Evolutionary conservation across 2,797 vertebrate genomes (phyloP), one percentile per base, ranked within the genome.

Genomic region (Melanotaenia nigrans): DNA sequence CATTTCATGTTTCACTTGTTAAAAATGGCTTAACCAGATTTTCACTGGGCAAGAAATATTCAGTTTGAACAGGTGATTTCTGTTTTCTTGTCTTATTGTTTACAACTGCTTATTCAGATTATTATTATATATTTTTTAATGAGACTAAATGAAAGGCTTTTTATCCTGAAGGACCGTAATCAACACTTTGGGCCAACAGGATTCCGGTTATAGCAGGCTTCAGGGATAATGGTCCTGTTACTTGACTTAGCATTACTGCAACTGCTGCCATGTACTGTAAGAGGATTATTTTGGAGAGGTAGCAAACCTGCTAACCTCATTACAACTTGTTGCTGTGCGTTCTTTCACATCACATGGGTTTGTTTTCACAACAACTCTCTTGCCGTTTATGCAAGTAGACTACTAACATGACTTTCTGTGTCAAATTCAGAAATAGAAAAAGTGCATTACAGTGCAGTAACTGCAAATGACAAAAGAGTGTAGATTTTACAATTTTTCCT

Each of bases 281-380:
- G 92, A 91, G 90, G 93, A 93, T 95, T 94, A 94, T 49, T 30
- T 33, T 38, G 74, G 68, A 79, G 83, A 85, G 87, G 85, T 82
- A 86, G 68, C 71, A 91, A 92, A 89, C 87, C 68, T 73, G 81
- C 77, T 87, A 91, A 92, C 88, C 87, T 85, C 79, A 86, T 93
- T 92, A 88, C 25, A 70, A 62, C 68, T 36, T 65, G 63, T 64
- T 77, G 64, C 61, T 55, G 49, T n/a, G 65, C 22, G 71, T 61
- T 51, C 60, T 65, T 67, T 66, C 81, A 85, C 84, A 87, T 82
- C 68, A 25, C 68, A 61, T 83, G 82, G 87, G 76, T 82, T 87
- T 87, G 82, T 88, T 90, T 85, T 88, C 77, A 76, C 60, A 59
- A 49, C 56, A 56, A 58, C 68, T 16, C 20, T 28, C 65, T 33